Conservation (phyloP, 2,113 vertebrate genomes). For the Bos javanicus region DNA sequence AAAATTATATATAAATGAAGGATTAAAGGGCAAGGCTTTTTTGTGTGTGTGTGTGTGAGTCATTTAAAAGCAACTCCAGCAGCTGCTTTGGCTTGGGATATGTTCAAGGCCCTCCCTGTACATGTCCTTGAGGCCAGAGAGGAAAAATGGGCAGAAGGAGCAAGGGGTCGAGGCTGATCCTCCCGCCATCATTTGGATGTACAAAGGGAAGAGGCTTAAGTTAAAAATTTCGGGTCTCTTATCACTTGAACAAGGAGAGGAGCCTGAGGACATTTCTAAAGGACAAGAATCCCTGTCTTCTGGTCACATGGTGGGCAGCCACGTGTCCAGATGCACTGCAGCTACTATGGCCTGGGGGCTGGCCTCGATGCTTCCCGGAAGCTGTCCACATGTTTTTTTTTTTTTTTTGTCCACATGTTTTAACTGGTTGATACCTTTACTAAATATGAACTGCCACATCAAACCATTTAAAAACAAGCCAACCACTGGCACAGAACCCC, state of each 20-base stretch:
- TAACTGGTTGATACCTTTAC: background rate
- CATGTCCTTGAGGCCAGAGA: conserved; percentile 50
- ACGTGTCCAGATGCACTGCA: background rate
- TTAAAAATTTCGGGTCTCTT: background rate
- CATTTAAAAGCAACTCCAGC: conserved; percentile 32
- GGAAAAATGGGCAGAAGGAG: background rate
- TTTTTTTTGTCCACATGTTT: background rate
- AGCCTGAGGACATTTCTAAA: background rate
- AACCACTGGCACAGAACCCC: background rate
- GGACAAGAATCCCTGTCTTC: background rate
- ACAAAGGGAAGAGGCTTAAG: conserved; percentile 30
- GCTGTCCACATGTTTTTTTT: background rate
- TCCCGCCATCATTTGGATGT: background rate
- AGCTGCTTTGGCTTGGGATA: conserved; percentile 27
- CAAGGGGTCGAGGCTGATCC: conserved; percentile 45
- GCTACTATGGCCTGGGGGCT: background rate
- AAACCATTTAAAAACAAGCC: background rate
- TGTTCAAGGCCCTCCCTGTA: conserved; percentile 1
- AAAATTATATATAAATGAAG: background rate
- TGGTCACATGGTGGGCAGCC: background rate
- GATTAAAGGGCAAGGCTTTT: background rate
- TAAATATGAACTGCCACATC: background rate
- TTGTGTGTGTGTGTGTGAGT: background rate
- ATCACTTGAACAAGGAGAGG: conserved; percentile 22
- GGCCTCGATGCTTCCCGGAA: conserved; percentile 5